Base-by-base conservation (phyloP, 2,113 vertebrate species). In the Vicugna pacos region DNA sequence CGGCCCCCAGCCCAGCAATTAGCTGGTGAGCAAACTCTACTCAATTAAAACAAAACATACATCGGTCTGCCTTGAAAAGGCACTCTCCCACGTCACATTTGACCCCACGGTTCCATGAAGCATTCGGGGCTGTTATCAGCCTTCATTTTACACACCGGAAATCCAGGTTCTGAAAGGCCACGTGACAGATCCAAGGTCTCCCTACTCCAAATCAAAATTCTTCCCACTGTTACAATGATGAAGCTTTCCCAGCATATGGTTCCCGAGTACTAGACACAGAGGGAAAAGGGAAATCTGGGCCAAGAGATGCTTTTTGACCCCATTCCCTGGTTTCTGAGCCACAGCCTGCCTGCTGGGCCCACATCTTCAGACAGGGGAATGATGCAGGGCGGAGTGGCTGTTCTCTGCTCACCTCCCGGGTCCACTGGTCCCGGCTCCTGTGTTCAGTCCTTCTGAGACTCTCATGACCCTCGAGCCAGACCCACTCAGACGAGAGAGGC, bases 331-430 rank as follows among this genome's bases (percentile, higher is more conserved):
- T 69, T 83, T 86, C 67, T 3, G 8, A 67, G n/a, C 1, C 16
- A 28, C 54, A 5, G 16, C 48, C 3, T 50, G 52, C 12, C 0
- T 1, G 14, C 13, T 5, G 28, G 10, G 13, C 32, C 56, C 22
- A 14, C 19, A 52, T 15, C 35, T 73, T 87, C 32, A 56, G 70
- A 69, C 48, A 10, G 24, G 52, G 56, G 14, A 67, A 69, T 5
- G 50, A 26, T 0, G 0, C 0, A 3, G 10, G 26, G 28, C 2
- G 7, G 35, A 19, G 14, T 13, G 14, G 20, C 54, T 48, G 30
- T 2, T 6, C 19, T 54, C 88, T 64, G 54, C 56, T 77, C 46
- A 46, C 42, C 42, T 50, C 9, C 32, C 75, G 19, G 13, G 54
- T 52, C 77, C 0, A 0, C 30, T 3, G 6, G n/a, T 77, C 87